Conservation (phyloP, 2,888 invertebrate species). For the Hedya salicella region DNA sequence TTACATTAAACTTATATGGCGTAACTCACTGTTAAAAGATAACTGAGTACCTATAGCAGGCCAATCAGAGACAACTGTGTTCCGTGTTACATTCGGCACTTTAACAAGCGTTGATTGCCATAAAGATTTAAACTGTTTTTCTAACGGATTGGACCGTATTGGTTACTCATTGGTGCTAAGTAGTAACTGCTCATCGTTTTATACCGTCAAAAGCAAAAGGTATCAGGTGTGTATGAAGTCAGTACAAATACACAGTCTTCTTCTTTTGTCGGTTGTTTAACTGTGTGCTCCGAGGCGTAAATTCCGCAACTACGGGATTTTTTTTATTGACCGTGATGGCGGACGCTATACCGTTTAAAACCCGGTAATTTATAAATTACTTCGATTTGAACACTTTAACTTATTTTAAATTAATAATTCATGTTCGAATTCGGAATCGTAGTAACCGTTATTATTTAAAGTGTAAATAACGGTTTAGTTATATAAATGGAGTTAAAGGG, state of each 20-base stretch:
- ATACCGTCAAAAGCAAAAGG: conserved; percentile 22
- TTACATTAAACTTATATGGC: too few species aligned
- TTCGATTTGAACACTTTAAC: conserved; percentile 13
- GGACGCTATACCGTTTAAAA: conserved; percentile 31
- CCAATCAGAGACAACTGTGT: not conserved
- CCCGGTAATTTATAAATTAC: conserved; percentile 21
- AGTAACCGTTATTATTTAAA: conserved; percentile 28
- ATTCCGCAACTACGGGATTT: conserved; percentile 61
- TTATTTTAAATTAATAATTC: conserved; percentile 21
- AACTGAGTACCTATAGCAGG: not conserved
- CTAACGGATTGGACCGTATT: conserved; percentile 41
- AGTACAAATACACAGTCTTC: conserved; percentile 38
- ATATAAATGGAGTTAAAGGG: conserved; percentile 4
- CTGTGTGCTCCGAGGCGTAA: conserved; percentile 68
- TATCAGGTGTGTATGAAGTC: conserved; percentile 35
- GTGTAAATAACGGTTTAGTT: conserved; percentile 8
- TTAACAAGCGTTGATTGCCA: conserved; percentile 10
- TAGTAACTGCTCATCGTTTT: conserved; percentile 43
- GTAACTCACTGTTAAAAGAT: too few species aligned
- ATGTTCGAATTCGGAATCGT: conserved; percentile 1
- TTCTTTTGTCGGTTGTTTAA: conserved; percentile 63
- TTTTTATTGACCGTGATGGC: conserved; percentile 56
- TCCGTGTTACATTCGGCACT: conserved; percentile 8
- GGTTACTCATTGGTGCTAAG: conserved; percentile 43
- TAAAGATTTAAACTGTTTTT: conserved; percentile 31